These are phyloP conservation scores for Daubentonia madagascariensis DNA, from an alignment of 2,113 vertebrate species.

Conservation along the genomic window DNA sequence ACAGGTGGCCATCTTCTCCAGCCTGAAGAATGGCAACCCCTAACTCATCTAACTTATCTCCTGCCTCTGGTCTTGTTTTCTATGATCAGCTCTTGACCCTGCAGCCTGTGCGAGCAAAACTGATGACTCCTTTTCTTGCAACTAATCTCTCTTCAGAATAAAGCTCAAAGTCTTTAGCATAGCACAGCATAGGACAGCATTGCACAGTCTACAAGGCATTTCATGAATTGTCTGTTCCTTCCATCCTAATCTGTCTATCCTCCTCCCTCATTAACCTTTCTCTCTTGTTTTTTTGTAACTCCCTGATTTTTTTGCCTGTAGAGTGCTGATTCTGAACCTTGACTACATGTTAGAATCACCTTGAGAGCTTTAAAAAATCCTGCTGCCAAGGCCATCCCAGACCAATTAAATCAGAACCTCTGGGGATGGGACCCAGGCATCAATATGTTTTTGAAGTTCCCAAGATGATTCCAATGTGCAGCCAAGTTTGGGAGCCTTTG, in stretches of 20 bases:
- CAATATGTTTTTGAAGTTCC: neutral
- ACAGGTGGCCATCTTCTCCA: neutral
- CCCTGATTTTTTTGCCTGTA: neutral
- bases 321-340: neutral
- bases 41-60: neutral
- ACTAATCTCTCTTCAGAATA: neutral
- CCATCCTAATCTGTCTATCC: neutral
- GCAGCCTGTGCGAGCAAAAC: neutral
- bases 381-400: neutral
- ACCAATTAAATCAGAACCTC: neutral
- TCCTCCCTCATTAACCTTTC: neutral
- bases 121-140: neutral
- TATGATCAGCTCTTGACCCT: neutral
- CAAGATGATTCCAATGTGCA: neutral
- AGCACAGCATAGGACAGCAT: neutral
- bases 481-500: neutral
- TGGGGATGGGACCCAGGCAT: neutral
- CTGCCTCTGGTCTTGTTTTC: neutral
- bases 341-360: neutral
- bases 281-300: neutral
- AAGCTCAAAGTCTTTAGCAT: neutral
- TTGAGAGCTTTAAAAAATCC: neutral
- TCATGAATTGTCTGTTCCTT: neutral
- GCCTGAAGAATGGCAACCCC: neutral
- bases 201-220: neutral